These are phyloP conservation scores for Vanessa tameamea DNA, from an alignment of 1,140 invertebrate species.

Conservation along the genomic window DNA sequence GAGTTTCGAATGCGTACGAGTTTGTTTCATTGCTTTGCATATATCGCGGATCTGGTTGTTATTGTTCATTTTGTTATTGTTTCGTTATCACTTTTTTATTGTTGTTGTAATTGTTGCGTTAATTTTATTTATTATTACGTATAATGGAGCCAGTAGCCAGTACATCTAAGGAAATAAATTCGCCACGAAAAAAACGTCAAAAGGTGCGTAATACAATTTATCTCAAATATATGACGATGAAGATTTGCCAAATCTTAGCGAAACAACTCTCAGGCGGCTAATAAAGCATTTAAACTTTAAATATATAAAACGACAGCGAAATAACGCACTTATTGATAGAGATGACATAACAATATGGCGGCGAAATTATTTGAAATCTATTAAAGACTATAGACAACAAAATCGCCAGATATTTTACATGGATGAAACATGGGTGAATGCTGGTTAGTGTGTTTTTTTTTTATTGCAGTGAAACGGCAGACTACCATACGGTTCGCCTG, in stretches of 20 bases:
- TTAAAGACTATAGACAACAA: slow-evolving; percentile 19
- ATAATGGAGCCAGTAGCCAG: no score
- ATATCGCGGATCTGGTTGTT: no score
- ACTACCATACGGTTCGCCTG: background rate
- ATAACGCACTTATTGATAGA: background rate
- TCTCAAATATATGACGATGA: background rate
- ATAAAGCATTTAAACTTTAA: background rate
- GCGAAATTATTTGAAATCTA: background rate
- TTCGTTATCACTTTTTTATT: no score
- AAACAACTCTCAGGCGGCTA: background rate
- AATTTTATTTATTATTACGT: no score
- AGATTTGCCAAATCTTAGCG: background rate
- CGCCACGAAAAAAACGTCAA: no score
- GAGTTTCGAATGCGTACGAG: no score
- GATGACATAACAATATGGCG: background rate
- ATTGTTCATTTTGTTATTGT: no score
- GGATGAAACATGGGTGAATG: slow-evolving; percentile 34
- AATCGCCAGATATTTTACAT: slow-evolving; percentile 30
- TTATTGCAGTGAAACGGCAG: background rate
- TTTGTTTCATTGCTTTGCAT: no score
- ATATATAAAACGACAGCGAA: background rate
- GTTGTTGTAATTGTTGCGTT: no score
- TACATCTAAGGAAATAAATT: no score
- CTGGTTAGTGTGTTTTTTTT: slow-evolving; percentile 22
- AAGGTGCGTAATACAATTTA: no score